Conservation (phyloP, 1,140 invertebrate species). For the Asbolus verrucosus region DNA sequence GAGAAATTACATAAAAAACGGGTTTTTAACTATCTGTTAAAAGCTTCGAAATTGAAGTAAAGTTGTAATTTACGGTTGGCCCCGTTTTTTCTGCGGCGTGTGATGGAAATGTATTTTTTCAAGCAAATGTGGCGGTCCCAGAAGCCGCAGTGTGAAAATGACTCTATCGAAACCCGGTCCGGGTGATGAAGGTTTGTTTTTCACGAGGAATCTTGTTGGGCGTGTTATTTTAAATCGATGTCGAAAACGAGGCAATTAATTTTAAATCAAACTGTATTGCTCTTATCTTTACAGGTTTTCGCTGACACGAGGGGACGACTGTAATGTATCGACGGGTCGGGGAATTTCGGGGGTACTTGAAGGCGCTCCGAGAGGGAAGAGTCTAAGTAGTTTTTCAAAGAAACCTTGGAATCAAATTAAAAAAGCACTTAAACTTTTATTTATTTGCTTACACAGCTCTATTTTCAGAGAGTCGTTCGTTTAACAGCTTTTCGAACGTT, state of each 20-base stretch:
- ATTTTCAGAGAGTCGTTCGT: constrained; percentile 41
- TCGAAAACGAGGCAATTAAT: constrained; percentile 20
- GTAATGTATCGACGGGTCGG: not conserved
- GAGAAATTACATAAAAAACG: constrained; percentile 21
- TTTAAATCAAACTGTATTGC: constrained; percentile 8
- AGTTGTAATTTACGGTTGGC: constrained; percentile 2
- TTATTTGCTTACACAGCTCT: constrained; percentile 46
- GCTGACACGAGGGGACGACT: not conserved
- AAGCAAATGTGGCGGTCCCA: not conserved
- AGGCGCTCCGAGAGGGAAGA: not conserved
- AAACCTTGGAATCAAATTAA: constrained; percentile 44
- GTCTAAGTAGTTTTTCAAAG: constrained; percentile 37
- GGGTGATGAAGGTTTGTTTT: too few relatives aligned
- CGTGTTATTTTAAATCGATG: constrained; percentile 26
- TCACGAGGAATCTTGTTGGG: constrained; percentile 8
- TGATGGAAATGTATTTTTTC: not conserved
- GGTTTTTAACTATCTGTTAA: constrained; percentile 17
- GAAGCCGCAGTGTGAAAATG: not conserved
- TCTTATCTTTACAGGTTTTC: constrained; percentile 30
- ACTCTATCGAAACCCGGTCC: not conserved
- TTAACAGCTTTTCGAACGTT: constrained; percentile 46
- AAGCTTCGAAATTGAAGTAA: constrained; percentile 4
- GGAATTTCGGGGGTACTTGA: constrained; percentile 2
- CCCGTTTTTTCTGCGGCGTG: not conserved
- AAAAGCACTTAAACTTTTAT: constrained; percentile 46